Evolutionary conservation across 2,888 invertebrate genomes (phyloP), one percentile per base, ranked within the genome.

Genomic region (Cabera pusaria): DNA sequence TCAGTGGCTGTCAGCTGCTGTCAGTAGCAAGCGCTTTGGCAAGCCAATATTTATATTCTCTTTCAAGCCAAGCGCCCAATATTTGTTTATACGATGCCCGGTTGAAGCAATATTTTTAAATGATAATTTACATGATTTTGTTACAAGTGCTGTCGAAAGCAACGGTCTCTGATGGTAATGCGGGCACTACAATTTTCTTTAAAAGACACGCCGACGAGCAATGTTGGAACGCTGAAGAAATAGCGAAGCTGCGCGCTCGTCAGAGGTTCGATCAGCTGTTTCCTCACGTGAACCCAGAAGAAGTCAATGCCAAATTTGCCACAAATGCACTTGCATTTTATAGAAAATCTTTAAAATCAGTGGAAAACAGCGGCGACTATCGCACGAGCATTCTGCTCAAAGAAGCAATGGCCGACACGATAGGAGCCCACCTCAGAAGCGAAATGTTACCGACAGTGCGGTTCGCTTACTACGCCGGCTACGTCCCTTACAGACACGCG

Each of bases 381-480:
- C 55, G 55, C 17, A 65, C 62, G 9, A 53, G 51, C 5, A 8
- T 8, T 1, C 54, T 82, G 32, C 57, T 86, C 1, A 75, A 69
- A 56, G 71, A 78, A 44, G 76, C 76, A 6, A 45, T 87, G 11
- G 70, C 69, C 0, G 87, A 88, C 35, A 69, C 83, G 1, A 67
- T 87, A 12, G 87, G 87, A 23, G 81, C 76, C n/a, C 78, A 84
- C 44, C 53, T 88, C 29, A 70, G 71, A 40, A 64, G 60, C 34
- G 76, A 80, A 52, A 65, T 83, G 32, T 66, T 88, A n/a, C 87
- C 86, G 5, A 59, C 74, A 1, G 64, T 71, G 16, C 66, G 85
- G 46, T 79, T 84, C 49, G 81, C 85, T 3, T 88, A 77, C 38
- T 88, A 88, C 33, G 86, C 86, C 3, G 87, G 87, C 1, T 83